phyloP scores from a whole-genome alignment of 2,797 vertebrate species.

The Pseudochaenichthys georgianus region DNA sequence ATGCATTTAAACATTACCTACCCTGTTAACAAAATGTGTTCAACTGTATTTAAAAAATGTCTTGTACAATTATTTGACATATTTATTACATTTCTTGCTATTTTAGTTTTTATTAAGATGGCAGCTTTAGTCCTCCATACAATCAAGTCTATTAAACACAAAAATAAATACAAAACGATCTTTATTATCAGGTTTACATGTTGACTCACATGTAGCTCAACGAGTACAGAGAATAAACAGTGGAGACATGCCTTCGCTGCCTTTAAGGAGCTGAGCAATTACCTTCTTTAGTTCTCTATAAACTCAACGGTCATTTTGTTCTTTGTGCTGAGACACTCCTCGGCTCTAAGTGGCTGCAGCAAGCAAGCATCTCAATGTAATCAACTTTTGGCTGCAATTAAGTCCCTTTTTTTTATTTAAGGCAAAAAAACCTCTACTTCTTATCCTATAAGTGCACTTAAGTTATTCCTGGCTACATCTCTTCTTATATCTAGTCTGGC shows the following conservation, averaged over 20 bases:
- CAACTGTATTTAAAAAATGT: too few species aligned
- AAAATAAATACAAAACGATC: constrained; percentile 59
- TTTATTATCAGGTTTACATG: constrained; percentile 71
- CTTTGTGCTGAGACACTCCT: constrained; percentile 12
- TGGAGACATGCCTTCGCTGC: constrained; percentile 13
- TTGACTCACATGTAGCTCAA: constrained; percentile 61
- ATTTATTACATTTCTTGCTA: too few species aligned
- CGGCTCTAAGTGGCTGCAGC: not conserved
- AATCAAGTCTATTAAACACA: not conserved
- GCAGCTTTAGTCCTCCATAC: too few species aligned
- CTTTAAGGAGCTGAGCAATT: constrained; percentile 2
- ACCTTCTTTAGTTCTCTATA: not conserved
- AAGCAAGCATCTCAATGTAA: not conserved
- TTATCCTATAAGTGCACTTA: constrained; percentile 55
- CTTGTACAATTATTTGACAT: too few species aligned
- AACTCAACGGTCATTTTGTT: not conserved
- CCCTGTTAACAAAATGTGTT: too few species aligned
- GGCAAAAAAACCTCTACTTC: too few species aligned
- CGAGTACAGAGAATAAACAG: constrained; percentile 45
- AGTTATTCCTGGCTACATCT: constrained; percentile 13
- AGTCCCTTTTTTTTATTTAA: not conserved
- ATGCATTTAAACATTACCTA: too few species aligned
- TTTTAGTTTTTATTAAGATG: too few species aligned
- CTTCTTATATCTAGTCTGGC: not conserved
- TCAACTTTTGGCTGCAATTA: not conserved